Percentiles rank a stretch among this genome's conserved stretches.
These are phyloP conservation scores for Aradophagus sp. DNA, from an alignment of 1,140 invertebrate species.

Conservation along the genomic window DNA sequence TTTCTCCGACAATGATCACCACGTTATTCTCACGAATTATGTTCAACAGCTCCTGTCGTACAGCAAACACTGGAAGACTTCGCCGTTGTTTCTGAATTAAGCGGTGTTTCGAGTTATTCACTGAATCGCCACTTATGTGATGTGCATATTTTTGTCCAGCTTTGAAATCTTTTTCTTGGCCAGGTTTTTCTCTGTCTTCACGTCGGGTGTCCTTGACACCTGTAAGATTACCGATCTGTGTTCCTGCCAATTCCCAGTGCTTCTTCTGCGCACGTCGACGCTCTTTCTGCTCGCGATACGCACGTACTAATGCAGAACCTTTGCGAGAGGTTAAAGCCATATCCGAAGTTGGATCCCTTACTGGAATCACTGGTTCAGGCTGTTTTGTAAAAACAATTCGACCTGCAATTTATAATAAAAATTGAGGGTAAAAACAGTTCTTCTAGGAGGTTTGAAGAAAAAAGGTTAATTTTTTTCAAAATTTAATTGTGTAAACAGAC, in stretches of 20 bases:
- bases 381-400: conserved; percentile 99
- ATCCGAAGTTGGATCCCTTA: conserved; percentile 96
- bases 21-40: conserved; percentile 96
- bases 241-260: conserved; percentile 98
- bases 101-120: conserved; percentile 90
- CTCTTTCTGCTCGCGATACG: conserved; percentile 97
- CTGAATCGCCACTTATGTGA: conserved; percentile 87
- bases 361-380: conserved; percentile 83
- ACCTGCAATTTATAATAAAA: no score
- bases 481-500: no score
- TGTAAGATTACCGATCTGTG: conserved; percentile 96
- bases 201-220: conserved; percentile 85
- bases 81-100: conserved; percentile 91
- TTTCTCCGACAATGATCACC: conserved; percentile 98
- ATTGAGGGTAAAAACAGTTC: no score
- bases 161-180: conserved; percentile 83
- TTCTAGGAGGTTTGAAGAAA: no score
- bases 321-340: conserved; percentile 98
- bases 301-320: conserved; percentile 92
- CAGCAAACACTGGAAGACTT: conserved; percentile 96
- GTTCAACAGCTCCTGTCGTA: conserved; percentile 93
- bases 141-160: conserved; percentile 97
- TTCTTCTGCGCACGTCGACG: conserved; percentile 97
- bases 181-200: conserved; percentile 82
- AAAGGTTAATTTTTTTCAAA: no score